Percentiles rank a stretch among this genome's conserved stretches.
phyloP scores from a whole-genome alignment of 2,888 invertebrate species.

The Apamea monoglypha region DNA sequence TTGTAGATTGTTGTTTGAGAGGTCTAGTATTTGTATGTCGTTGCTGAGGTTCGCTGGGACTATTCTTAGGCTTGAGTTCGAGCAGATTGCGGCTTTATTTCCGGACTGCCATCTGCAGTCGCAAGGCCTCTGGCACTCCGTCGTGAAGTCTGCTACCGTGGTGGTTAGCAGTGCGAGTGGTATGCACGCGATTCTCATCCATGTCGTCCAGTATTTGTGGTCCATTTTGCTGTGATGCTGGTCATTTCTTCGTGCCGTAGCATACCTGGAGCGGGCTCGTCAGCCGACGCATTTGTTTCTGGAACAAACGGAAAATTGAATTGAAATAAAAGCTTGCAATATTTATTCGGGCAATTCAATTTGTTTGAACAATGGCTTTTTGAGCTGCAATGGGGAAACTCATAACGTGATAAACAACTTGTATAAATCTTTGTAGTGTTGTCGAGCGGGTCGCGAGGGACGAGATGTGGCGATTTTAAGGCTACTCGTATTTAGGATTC shows the following conservation, averaged over 20 bases:
- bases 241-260: slow-evolving; percentile 87
- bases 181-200: slow-evolving; percentile 84
- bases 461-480: not conserved
- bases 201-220: slow-evolving; percentile 87
- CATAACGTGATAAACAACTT: slow-evolving; percentile 64
- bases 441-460: not conserved
- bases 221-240: slow-evolving; percentile 87
- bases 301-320: slow-evolving; percentile 76
- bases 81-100: slow-evolving; percentile 96
- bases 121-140: slow-evolving; percentile 93
- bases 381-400: slow-evolving; percentile 57
- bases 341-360: slow-evolving; percentile 44
- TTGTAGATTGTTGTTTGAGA: slow-evolving; percentile 93
- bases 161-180: slow-evolving; percentile 79
- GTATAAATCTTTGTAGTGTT: slow-evolving; percentile 39
- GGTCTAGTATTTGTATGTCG: slow-evolving; percentile 93
- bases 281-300: slow-evolving; percentile 83
- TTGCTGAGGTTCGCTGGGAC: slow-evolving; percentile 94
- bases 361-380: slow-evolving; percentile 48
- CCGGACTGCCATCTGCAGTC: slow-evolving; percentile 97
- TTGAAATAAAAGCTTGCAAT: slow-evolving; percentile 55
- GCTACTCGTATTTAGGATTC: not conserved
- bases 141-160: slow-evolving; percentile 89
- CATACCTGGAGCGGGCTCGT: slow-evolving; percentile 82
- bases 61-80: slow-evolving; percentile 91